Base-by-base conservation (phyloP, 2,797 vertebrate species). In the Takifugu rubripes region DNA sequence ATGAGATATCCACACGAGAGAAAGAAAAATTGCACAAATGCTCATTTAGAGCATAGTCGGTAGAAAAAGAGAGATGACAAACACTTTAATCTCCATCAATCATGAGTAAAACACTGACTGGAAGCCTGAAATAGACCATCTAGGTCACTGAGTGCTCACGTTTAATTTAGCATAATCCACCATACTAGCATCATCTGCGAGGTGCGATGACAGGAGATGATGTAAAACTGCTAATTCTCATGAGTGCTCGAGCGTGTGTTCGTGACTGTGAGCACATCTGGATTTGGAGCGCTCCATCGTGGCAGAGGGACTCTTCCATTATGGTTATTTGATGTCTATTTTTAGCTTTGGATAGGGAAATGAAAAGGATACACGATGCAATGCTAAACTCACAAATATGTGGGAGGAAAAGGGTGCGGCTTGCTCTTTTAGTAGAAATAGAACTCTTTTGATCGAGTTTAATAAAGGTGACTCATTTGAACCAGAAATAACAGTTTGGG, bases 311-410 rank as follows among this genome's bases (percentile, higher is more conserved):
- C 29, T 57, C 25, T 40, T 71, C 70, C 82, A 86, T 88, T 81
- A 84, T 52, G 43, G 61, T 78, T 78, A 87, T 88, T 86, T 81
- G 66, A 73, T 68, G 59, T 60, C 59, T 87, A 85, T 83, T 87
- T 87, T 76, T 84, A 83, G 59, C 59, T 2, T 4, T 0, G 0
- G 3, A 44, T 43, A 49, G 59, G 15, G 59, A 74, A 74, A 59
- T 29, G 56, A 75, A 67, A 67, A 75, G 54, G 65, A 72, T 75
- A 67, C 43, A 40, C 36, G 0, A 40, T 4, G 5, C 10, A 12
- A 40, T 1, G 12, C 36, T 40, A 40, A 40, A 40, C 36, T 17
- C 45, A 36, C 42, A 56, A 47, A 49, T 27, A 24, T 36, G 0
- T 25, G 60, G 16, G 42, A 16, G 21, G 43, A 49, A 47, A 54